Evolutionary conservation across 2,888 invertebrate species (phyloP).

Genomic region (Halocaridina rubra): DNA sequence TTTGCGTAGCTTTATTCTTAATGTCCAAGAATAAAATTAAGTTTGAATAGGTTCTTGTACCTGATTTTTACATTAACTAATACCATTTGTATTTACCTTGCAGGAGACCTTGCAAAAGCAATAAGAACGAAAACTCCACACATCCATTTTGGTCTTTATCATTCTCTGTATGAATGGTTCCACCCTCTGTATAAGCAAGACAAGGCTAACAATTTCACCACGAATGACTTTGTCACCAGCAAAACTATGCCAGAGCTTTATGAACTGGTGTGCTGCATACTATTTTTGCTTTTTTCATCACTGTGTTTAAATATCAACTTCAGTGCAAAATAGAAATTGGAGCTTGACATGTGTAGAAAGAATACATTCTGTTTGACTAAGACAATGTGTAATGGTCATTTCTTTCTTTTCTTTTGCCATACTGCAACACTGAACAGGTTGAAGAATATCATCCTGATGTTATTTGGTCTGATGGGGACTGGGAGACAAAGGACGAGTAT

Average conservation of each 20-base stretch:
- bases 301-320: too few relatives aligned
- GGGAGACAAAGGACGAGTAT: slow-evolving; percentile 71
- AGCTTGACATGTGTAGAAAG: too few relatives aligned
- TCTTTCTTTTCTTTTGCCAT: too few relatives aligned
- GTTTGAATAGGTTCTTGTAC: too few relatives aligned
- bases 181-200: slow-evolving; percentile 84
- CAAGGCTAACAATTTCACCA: slow-evolving; percentile 56
- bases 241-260: slow-evolving; percentile 83
- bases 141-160: slow-evolving; percentile 64
- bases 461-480: slow-evolving; percentile 87
- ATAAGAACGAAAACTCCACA: slow-evolving; percentile 41
- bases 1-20: too few relatives aligned
- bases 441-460: slow-evolving; percentile 74
- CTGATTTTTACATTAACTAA: too few relatives aligned
- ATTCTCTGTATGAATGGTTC: slow-evolving; percentile 83
- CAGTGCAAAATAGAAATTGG: too few relatives aligned
- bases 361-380: too few relatives aligned
- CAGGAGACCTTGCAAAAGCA: slow-evolving; percentile 71
- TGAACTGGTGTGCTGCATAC: slow-evolving; percentile 76
- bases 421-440: too few relatives aligned
- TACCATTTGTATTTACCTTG: slow-evolving; percentile 71
- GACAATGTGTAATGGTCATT: too few relatives aligned
- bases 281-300: too few relatives aligned
- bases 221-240: slow-evolving; percentile 43
- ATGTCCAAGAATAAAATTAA: too few relatives aligned